phyloP scores from a whole-genome alignment of 2,797 vertebrate species.

The Artibeus lituratus region DNA sequence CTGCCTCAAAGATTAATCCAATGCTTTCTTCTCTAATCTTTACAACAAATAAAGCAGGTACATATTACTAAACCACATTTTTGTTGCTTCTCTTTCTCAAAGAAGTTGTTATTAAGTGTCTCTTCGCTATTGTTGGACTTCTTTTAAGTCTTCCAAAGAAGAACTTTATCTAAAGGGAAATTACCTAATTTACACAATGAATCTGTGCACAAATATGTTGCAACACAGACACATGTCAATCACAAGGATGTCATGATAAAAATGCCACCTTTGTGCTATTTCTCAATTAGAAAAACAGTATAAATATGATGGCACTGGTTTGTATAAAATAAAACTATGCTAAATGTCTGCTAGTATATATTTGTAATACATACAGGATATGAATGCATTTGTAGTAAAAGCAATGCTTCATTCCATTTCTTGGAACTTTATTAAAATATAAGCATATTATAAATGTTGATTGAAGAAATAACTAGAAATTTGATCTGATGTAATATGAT shows the following conservation, averaged over 20 bases:
- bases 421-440: constrained; percentile 66
- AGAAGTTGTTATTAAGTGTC: neutral
- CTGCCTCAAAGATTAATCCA: constrained; percentile 51
- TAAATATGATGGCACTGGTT: constrained; percentile 57
- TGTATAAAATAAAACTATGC: constrained; percentile 72
- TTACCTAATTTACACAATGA: constrained; percentile 50
- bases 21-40: constrained; percentile 30
- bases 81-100: constrained; percentile 22
- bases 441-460: constrained; percentile 68
- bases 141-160: constrained; percentile 26
- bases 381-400: constrained; percentile 55
- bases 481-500: constrained; percentile 63
- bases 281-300: constrained; percentile 71
- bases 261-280: constrained; percentile 68
- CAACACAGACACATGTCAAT: constrained; percentile 56
- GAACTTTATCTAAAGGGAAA: constrained; percentile 33
- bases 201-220: constrained; percentile 42
- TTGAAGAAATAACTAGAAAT: constrained; percentile 77
- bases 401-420: constrained; percentile 62
- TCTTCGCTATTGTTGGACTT: neutral
- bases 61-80: constrained; percentile 51
- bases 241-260: constrained; percentile 56
- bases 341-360: constrained; percentile 53
- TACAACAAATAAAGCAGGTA: constrained; percentile 40
- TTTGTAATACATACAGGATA: constrained; percentile 70